These are phyloP conservation scores for Rhinophrynus dorsalis DNA, from an alignment of 2,797 vertebrate genomes.

Conservation along the genomic window DNA sequence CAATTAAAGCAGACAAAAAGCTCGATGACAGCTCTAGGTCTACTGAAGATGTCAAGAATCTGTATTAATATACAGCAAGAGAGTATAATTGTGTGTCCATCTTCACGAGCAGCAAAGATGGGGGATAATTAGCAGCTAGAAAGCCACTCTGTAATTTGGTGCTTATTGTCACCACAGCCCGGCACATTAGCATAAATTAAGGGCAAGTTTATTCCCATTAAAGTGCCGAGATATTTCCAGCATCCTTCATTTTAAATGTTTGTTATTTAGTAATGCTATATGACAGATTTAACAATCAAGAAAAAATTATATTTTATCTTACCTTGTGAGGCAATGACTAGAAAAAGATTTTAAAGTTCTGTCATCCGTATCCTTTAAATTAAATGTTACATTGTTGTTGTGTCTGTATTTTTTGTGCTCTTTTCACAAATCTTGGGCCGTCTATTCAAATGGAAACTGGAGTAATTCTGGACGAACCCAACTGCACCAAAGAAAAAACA, in stretches of 20 bases:
- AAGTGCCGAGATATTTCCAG: conserved; percentile 78
- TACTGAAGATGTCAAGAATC: conserved; percentile 99
- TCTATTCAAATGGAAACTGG: too few species aligned
- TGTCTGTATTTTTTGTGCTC: too few species aligned
- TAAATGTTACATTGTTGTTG: too few species aligned
- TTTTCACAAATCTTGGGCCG: too few species aligned
- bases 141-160: conserved; percentile 86
- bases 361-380: too few species aligned
- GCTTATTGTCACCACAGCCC: conserved; percentile 81
- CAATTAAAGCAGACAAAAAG: conserved; percentile 99
- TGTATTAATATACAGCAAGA: conserved; percentile 99
- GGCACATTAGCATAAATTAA: conserved; percentile 86
- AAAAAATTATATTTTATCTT: not conserved
- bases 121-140: conserved; percentile 84
- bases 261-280: conserved; percentile 69
- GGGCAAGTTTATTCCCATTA: conserved; percentile 81
- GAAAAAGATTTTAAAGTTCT: too few species aligned
- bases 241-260: conserved; percentile 77
- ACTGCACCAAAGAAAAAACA: too few species aligned
- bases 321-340: too few species aligned
- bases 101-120: conserved; percentile 83
- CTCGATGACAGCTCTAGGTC: conserved; percentile 98
- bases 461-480: too few species aligned
- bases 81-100: conserved; percentile 99
- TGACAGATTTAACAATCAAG: not conserved